A percentile compares a stretch with the other conserved stretches of the same genome.
These are phyloP conservation scores for Cheilosia vernalis DNA, from an alignment of 2,888 invertebrate species.

Conservation along the genomic window DNA sequence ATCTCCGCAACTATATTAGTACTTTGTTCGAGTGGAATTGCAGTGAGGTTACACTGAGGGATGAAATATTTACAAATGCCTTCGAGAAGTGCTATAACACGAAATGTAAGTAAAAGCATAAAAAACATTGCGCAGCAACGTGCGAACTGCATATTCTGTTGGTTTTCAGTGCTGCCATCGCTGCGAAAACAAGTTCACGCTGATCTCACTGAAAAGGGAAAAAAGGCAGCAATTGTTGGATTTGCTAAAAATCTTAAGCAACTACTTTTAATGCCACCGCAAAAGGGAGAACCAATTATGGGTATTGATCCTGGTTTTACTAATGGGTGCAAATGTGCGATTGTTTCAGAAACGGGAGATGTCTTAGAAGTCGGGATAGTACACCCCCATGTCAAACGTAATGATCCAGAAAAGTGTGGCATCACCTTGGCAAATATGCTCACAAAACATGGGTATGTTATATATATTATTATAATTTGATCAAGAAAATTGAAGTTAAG, in stretches of 20 bases:
- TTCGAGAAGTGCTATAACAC: constrained; percentile 87
- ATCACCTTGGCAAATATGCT: constrained; percentile 84
- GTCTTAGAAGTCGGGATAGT: constrained; percentile 88
- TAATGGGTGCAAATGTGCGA: constrained; percentile 95
- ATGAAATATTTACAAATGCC: constrained; percentile 84
- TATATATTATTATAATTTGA: background rate
- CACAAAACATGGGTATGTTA: constrained; percentile 84
- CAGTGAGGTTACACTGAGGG: constrained; percentile 80
- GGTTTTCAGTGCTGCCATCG: constrained; percentile 85
- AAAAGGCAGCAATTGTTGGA: constrained; percentile 92
- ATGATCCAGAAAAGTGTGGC: constrained; percentile 78
- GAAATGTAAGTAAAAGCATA: constrained; percentile 81
- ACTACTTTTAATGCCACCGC: constrained; percentile 91
- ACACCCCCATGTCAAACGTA: constrained; percentile 85
- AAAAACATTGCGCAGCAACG: too few species aligned
- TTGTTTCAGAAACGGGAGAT: constrained; percentile 89
- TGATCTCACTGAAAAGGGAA: constrained; percentile 89
- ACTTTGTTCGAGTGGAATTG: constrained; percentile 83
- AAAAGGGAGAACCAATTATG: constrained; percentile 90
- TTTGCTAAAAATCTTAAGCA: constrained; percentile 94
- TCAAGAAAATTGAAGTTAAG: too few species aligned
- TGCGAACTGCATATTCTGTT: too few species aligned
- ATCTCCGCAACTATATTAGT: constrained; percentile 85
- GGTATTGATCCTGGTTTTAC: constrained; percentile 96
- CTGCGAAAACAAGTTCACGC: constrained; percentile 88